Evolutionary conservation across 2,797 vertebrate species (phyloP), one percentile per base, ranked within the genome.

Genomic region (Tokudaia muenninki): DNA sequence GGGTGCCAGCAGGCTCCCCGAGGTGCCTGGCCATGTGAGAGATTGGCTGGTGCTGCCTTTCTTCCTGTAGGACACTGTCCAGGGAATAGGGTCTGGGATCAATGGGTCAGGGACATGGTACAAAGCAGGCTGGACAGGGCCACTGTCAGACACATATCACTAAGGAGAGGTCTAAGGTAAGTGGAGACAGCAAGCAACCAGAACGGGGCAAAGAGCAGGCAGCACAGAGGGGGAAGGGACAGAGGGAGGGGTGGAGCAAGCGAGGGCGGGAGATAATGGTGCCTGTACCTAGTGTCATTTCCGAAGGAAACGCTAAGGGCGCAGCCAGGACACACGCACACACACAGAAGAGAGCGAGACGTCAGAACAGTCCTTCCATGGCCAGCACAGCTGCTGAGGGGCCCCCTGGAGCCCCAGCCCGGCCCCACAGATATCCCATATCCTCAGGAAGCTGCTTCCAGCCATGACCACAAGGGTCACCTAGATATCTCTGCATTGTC

Each of bases 271-370:
- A 95, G 96, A 96, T 94, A 97, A 97, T 94, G 97, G 98, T 97
- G 98, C 97, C 98, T 99, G 99, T 99, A 99, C 99, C 99, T 99
- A 99, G 99, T 98, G 98, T 99, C 99, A 99, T 98, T 98, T 99
- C 99, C 99, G 87, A 99, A 98, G 97, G 99, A 99, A 98, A 99
- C 98, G 99, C 99, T 99, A 99, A 99, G 98, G 98, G 98, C 98
- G 98, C 98, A 57, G 97, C 98, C 98, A 96, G 98, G 98, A 98
- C 98, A 98, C 98, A 99, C 98, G 98, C 47, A 98, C 98, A 98
- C 98, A 98, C 98, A 99, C 98, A 98, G 95, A 98, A 98, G 97
- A 98, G 98, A 99, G 98, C 92, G 98, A 98, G 98, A 98, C 96
- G 98, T 99, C 99, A 99, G 99, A 99, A 98, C 75, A 4, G 95